Base-by-base conservation (phyloP, 2,888 invertebrate species). In the Crepidodera aurea region DNA sequence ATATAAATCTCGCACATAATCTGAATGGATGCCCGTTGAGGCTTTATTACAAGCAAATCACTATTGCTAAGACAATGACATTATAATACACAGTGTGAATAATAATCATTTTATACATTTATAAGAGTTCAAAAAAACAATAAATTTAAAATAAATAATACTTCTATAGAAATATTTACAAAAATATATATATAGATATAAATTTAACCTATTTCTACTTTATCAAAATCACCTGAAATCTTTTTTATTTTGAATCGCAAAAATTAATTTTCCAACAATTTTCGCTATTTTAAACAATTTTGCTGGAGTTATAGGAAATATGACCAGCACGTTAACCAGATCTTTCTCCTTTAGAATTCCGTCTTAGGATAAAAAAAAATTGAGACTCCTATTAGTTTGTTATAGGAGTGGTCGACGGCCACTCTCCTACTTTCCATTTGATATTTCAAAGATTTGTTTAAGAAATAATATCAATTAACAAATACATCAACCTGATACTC, bases 71-170 rank as follows among this genome's bases (percentile, higher is more conserved):
- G 2, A 40, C 34, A 34, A 34, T 34, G 34, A 51, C 37, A 22
- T 16, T 29, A 51, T n/a, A 27, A 50, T 50, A 50, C 32, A 39
- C 37, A 37, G 18, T 37, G 22, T 51, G 51, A 37, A 18, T 12
- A 51, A 27, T 27, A 40, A 25, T 40, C 12, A 29, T 42, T 12
- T 37, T 42, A 54, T 19, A 29, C 54, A 42, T 42, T 32, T 29
- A 53, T 22, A 37, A 37, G 34, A 29, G 18, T 50, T 22, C 22
- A 22, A 40, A 53, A 53, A 53, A 18, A 39, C 16, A 10, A 37
- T 40, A 40, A 51, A 19, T 16, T 18, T 40, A 42, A n/a, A 54
- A 42, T 54, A 54, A 54, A 54, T 54, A 54, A 42, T 54, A 42
- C 16, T 42, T 42, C 25, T 54, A 15, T 54, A 54, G 25, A 27